These are phyloP conservation scores for Papilio aristodemus DNA, from an alignment of 1,140 invertebrate genomes.

Conservation along the genomic window DNA sequence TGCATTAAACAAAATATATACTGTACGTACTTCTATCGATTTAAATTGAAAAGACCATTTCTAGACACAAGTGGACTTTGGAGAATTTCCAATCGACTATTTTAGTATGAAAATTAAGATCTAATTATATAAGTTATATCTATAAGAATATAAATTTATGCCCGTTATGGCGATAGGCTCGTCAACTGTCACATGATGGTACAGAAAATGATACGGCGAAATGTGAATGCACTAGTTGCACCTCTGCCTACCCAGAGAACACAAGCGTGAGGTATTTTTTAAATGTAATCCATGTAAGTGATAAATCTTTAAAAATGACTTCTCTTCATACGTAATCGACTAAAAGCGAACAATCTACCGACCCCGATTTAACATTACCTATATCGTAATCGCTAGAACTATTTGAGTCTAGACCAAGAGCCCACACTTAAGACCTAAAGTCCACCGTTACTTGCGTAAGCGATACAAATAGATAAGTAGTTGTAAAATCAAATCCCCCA, in stretches of 20 bases:
- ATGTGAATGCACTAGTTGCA: too few species aligned
- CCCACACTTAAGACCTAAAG: constrained; percentile 19
- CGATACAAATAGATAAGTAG: constrained; percentile 43
- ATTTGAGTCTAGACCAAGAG: constrained; percentile 33
- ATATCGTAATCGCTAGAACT: constrained; percentile 24
- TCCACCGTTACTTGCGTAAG: constrained; percentile 51
- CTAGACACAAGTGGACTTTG: neutral
- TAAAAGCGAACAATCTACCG: constrained; percentile 7
- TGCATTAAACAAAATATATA: constrained; percentile 5
- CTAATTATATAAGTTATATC: too few species aligned
- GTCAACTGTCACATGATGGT: too few species aligned
- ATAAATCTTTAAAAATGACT: too few species aligned
- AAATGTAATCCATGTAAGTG: too few species aligned
- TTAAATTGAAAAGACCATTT: neutral
- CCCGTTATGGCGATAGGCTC: too few species aligned
- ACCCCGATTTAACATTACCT: constrained; percentile 10
- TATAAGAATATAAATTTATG: too few species aligned
- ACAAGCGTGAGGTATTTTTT: too few species aligned
- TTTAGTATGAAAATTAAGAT: neutral
- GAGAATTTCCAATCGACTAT: neutral
- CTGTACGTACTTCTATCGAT: neutral
- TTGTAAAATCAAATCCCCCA: constrained; percentile 27
- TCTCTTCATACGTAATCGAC: constrained; percentile 10
- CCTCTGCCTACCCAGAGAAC: too few species aligned
- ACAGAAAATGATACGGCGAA: too few species aligned